These are phyloP conservation scores for Spodoptera littoralis DNA, from an alignment of 2,888 invertebrate species.

Conservation along the genomic window DNA sequence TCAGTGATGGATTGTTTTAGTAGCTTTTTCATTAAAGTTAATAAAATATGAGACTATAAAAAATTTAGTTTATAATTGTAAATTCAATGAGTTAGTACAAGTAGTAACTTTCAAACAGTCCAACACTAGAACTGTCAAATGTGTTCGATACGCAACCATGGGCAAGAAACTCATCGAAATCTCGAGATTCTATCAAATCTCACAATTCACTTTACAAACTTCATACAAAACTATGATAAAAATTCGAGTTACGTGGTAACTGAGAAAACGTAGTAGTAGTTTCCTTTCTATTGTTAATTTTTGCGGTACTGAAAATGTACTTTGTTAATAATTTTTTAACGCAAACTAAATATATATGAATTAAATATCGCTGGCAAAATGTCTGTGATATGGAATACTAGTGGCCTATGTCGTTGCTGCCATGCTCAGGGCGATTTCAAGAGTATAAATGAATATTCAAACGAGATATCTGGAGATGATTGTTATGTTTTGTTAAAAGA, in stretches of 20 bases:
- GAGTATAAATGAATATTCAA: constrained; percentile 57
- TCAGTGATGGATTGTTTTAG: too few species aligned
- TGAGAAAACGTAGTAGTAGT: constrained; percentile 18
- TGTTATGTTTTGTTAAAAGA: constrained; percentile 68
- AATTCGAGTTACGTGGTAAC: constrained; percentile 26
- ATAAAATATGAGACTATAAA: too few species aligned
- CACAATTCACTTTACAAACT: background rate
- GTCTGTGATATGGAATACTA: constrained; percentile 63
- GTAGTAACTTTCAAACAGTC: background rate
- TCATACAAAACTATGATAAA: background rate
- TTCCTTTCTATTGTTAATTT: constrained; percentile 26
- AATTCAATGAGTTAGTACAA: background rate
- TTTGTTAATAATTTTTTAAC: constrained; percentile 10
- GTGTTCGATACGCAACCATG: constrained; percentile 20
- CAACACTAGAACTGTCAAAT: constrained; percentile 34
- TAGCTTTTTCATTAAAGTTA: too few species aligned
- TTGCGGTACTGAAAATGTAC: constrained; percentile 9
- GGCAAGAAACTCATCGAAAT: constrained; percentile 10
- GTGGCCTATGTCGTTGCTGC: constrained; percentile 75
- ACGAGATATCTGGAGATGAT: constrained; percentile 62
- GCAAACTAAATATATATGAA: constrained; percentile 34
- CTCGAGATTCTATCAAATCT: constrained; percentile 10
- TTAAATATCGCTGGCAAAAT: constrained; percentile 47
- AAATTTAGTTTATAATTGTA: too few species aligned
- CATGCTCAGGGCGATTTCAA: constrained; percentile 68